Percentiles rank a stretch among this genome's conserved stretches.
phyloP scores from a whole-genome alignment of 2,797 vertebrate genomes.

The Enteromius radiatus region DNA sequence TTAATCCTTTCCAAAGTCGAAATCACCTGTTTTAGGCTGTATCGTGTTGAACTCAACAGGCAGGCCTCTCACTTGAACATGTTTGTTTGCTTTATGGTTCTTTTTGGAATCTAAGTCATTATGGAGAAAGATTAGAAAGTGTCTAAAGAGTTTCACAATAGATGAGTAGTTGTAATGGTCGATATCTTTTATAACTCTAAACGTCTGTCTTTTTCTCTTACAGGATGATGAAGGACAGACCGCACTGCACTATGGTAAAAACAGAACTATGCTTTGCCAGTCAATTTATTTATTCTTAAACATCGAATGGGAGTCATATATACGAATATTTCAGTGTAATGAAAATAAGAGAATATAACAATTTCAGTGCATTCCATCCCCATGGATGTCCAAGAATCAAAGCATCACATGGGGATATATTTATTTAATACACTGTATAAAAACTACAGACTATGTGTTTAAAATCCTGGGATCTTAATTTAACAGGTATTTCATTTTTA shows the following conservation, averaged over 20 bases:
- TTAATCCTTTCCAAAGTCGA: constrained; percentile 59
- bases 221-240: constrained; percentile 98
- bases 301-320: background rate
- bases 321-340: background rate
- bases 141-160: background rate
- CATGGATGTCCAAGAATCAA: background rate
- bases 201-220: constrained; percentile 67
- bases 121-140: constrained; percentile 15
- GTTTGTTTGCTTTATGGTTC: constrained; percentile 25
- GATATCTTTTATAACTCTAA: background rate
- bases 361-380: background rate
- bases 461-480: background rate
- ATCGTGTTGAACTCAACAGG: constrained; percentile 3
- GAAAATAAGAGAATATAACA: background rate
- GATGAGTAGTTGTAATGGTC: background rate
- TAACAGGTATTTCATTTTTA: background rate
- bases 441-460: background rate
- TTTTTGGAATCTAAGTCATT: background rate
- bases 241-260: constrained; percentile 96
- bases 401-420: background rate
- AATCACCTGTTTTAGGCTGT: constrained; percentile 47
- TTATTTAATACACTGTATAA: background rate
- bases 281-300: background rate
- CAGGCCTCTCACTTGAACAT: constrained; percentile 40
- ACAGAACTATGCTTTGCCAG: background rate